These are phyloP conservation scores for Eupithecia tripunctaria DNA, from an alignment of 2,888 invertebrate genomes.

Conservation along the genomic window DNA sequence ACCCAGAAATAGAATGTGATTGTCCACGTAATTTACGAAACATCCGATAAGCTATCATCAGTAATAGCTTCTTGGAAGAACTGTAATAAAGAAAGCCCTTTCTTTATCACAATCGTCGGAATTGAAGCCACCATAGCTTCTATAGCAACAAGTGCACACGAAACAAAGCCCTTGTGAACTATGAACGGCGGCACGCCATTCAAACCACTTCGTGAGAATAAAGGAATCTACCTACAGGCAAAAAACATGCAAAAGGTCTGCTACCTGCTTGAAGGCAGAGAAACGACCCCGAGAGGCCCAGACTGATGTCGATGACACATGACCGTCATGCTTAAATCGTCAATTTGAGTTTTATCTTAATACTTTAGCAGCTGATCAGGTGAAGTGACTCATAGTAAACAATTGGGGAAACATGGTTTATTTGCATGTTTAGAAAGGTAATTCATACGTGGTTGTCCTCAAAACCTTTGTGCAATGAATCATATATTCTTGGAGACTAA, in stretches of 20 bases:
- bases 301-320: slow-evolving; percentile 70
- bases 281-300: slow-evolving; percentile 51
- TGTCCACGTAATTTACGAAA: slow-evolving; percentile 35
- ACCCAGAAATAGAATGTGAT: slow-evolving; percentile 32
- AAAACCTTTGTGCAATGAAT: slow-evolving; percentile 20
- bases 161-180: slow-evolving; percentile 52
- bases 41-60: slow-evolving; percentile 21
- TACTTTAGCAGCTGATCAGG: slow-evolving; percentile 61
- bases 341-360: slow-evolving; percentile 46
- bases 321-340: slow-evolving; percentile 51
- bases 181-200: slow-evolving; percentile 53
- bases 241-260: slow-evolving; percentile 72
- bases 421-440: slow-evolving; percentile 19
- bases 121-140: slow-evolving; percentile 1
- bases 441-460: slow-evolving; percentile 10
- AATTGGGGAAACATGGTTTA: slow-evolving; percentile 29
- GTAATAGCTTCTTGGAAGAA: slow-evolving; percentile 39
- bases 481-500: slow-evolving; percentile 11
- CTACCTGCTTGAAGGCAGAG: slow-evolving; percentile 73
- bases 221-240: slow-evolving; percentile 58
- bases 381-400: slow-evolving; percentile 57
- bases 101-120: slow-evolving; percentile 19
- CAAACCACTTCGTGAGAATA: slow-evolving; percentile 53
- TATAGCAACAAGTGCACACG: slow-evolving; percentile 60
- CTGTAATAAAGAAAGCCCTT: slow-evolving; percentile 42